Base-by-base conservation (phyloP, 2,888 invertebrate species). In the Philopedon plagiatum region DNA sequence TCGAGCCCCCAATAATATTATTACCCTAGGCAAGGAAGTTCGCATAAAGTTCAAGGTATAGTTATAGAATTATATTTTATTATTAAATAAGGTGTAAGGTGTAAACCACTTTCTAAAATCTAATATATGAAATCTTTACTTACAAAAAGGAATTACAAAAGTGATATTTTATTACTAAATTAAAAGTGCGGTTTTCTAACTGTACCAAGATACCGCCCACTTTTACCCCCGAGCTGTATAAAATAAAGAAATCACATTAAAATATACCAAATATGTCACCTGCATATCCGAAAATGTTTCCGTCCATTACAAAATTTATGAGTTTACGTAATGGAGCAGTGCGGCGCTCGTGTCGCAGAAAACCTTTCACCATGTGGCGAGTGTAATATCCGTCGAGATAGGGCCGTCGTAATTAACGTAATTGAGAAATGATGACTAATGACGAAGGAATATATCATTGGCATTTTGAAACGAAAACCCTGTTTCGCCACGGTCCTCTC, bases 361-460 rank as follows among this genome's bases (percentile, higher is more conserved):
- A 66, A 46, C 60, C 54, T 68, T 68, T 68, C 61, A 68, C 60
- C 49, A 61, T 54, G 61, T 54, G 76, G 76, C 77, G 78, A 56
- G 69, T 46, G 62, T 77, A 73, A 74, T 71, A 75, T 72, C 76
- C 78, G 61, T 67, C 74, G 77, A 76, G 79, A 78, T 77, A 76
- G 77, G 79, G 79, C 79, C 74, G 76, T 73, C 83, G 58, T 85
- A 85, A 85, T 85, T 84, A 83, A 81, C 80, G 83, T 85, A 85
- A 85, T 85, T 85, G 85, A 83, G 84, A 82, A 85, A 85, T 84
- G 85, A 85, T 85, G 85, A 85, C 81, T 85, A 85, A 86, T 86
- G 84, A 84, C 84, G 83, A 78, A 83, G 85, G 82, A 83, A 84
- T 83, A 83, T 83, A 83, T 84, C 84, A 84, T 82, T 80, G 81